phyloP scores from a whole-genome alignment of 2,888 invertebrate species.

The Eupithecia insigniata region DNA sequence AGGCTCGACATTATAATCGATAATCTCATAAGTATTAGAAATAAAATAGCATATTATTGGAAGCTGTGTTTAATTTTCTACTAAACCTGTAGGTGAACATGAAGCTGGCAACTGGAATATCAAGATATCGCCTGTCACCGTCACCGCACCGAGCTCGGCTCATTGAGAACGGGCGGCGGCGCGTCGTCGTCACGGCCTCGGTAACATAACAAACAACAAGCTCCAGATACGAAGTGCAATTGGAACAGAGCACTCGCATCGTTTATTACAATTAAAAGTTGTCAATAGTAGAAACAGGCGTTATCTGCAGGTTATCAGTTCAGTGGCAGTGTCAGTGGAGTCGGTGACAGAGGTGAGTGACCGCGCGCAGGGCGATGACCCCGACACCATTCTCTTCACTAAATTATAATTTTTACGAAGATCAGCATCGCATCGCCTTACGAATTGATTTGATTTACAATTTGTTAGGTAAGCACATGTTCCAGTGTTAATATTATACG shows the following conservation, averaged over 20 bases:
- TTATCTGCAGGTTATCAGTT: constrained; percentile 18
- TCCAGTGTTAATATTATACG: neutral
- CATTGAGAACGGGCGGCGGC: too few species aligned
- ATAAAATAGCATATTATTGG: constrained; percentile 75
- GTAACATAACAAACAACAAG: neutral
- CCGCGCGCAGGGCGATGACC: constrained; percentile 51
- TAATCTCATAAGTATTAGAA: constrained; percentile 61
- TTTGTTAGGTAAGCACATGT: neutral
- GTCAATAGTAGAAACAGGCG: constrained; percentile 7
- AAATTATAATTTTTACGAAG: constrained; percentile 36
- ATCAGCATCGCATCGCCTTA: neutral
- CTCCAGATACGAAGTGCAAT: constrained; percentile 19
- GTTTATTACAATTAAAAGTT: constrained; percentile 13
- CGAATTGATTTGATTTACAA: constrained; percentile 9
- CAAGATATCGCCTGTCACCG: neutral
- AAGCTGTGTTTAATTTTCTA: constrained; percentile 48
- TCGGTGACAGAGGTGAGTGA: constrained; percentile 63
- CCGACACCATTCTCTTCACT: constrained; percentile 43
- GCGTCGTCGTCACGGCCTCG: too few species aligned
- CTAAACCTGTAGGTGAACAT: constrained; percentile 23
- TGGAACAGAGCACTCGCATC: constrained; percentile 18
- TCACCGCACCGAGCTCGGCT: too few species aligned
- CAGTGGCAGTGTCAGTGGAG: constrained; percentile 20
- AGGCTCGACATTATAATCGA: constrained; percentile 53
- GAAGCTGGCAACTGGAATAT: constrained; percentile 31